Conservation (phyloP, 2,888 invertebrate genomes). For the Ametastegia equiseti region DNA sequence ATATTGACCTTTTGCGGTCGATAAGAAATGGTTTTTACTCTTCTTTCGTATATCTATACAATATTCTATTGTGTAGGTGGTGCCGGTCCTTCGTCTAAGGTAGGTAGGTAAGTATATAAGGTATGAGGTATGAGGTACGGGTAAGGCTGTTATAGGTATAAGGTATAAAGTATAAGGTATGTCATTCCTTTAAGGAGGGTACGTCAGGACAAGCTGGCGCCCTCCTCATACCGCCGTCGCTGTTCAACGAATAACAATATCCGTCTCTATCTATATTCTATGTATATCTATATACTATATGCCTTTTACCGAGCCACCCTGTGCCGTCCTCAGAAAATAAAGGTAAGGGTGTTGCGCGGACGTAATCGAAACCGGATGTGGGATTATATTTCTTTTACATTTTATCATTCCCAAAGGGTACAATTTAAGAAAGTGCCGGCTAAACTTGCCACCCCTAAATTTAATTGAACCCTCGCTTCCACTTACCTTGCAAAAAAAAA, state of each 20-base stretch:
- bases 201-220: constrained; percentile 67
- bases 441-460: no score
- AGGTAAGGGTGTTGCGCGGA: background rate
- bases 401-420: background rate
- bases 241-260: constrained; percentile 59
- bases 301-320: background rate
- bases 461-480: no score
- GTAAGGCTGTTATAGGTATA: constrained; percentile 37
- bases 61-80: constrained; percentile 10
- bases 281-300: constrained; percentile 34
- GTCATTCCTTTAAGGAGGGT: constrained; percentile 64
- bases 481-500: no score
- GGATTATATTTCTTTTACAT: background rate
- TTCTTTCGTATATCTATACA: background rate
- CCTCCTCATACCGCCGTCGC: constrained; percentile 60
- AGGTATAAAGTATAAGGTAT: constrained; percentile 52
- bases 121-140: constrained; percentile 39
- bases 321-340: background rate
- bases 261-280: constrained; percentile 60
- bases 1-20: constrained; percentile 4
- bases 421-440: background rate
- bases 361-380: background rate
- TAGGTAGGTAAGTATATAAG: background rate
- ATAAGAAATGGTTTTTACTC: background rate
- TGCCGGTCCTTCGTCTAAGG: constrained; percentile 1